phyloP scores from a whole-genome alignment of 2,888 invertebrate species.

The Sarcophaga subvicina region DNA sequence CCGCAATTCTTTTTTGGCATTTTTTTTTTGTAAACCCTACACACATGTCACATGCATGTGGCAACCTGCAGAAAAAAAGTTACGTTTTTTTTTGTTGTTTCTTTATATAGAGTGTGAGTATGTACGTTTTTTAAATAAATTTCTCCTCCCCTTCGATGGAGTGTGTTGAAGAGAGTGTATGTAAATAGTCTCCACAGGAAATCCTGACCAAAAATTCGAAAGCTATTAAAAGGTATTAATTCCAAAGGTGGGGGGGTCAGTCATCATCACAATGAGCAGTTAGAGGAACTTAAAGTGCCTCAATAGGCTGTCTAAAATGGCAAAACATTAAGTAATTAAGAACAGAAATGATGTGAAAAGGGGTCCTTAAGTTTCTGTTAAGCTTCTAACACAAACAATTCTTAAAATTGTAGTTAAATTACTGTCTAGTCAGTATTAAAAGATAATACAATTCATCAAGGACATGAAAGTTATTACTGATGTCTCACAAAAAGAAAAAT shows the following conservation, averaged over 20 bases:
- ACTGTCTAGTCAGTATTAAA: too few species aligned
- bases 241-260: neutral
- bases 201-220: constrained; percentile 22
- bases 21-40: constrained; percentile 22
- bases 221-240: constrained; percentile 25
- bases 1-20: neutral
- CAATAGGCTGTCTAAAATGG: too few species aligned
- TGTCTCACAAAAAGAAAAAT: neutral
- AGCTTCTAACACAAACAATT: too few species aligned
- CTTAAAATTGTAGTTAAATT: too few species aligned
- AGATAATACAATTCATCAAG: too few species aligned
- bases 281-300: neutral
- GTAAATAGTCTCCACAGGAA: constrained; percentile 45
- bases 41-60: constrained; percentile 56
- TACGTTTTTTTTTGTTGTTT: neutral
- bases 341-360: too few species aligned
- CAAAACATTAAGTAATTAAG: too few species aligned
- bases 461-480: too few species aligned
- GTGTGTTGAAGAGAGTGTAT: neutral
- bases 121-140: neutral
- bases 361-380: too few species aligned
- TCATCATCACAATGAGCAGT: neutral
- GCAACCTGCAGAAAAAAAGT: neutral
- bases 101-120: constrained; percentile 6
- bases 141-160: neutral